Base-by-base conservation (phyloP, 2,888 invertebrate species). In the Tiliacea citrago region DNA sequence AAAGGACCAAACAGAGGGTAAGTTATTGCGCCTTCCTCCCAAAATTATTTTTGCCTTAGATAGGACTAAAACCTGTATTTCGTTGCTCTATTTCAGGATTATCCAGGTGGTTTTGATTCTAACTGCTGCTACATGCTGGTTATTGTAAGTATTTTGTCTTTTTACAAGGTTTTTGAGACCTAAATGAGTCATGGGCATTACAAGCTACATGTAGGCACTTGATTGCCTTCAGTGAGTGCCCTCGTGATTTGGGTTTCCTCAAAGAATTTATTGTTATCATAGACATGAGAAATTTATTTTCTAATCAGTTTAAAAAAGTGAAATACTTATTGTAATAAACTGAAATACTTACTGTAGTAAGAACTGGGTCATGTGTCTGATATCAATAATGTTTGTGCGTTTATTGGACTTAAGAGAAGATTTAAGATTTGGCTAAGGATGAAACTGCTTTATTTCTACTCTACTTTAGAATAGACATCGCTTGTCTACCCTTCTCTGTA, bases 1-100 rank as follows among this genome's bases (percentile, higher is more conserved):
- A 98, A 98, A 96, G 98, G 99, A 72, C 98, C 98, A 16, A 98
- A 99, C 93, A 97, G 98, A 96, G 98, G 99, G 98, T 98, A 96
- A 97, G 97, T 95, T 81, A 58, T 72, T 53, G 73, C 63, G 55
- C 69, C 70, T 65, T 58, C 47, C 58, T 51, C 71, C 71, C 39
- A 53, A 60, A 29, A 53, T 67, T 7, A 47, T 68, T 79, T 86
- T 82, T 35, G 12, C 62, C 13, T 51, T 77, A 79, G 84, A 67
- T 65, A 57, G n/a, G 39, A 49, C 13, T 82, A 77, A 83, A 86
- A 79, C 69, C 82, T 49, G 67, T 73, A 83, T 84, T 88, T 86
- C 84, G 82, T 78, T 75, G 55, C 67, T 84, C 58, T 77, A 90
- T 97, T 97, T 84, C 96, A 98, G 98, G 86, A 98, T 99, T 74